Evolutionary conservation across 2,888 invertebrate species (phyloP).

Genomic region (Tenthredo livida): DNA sequence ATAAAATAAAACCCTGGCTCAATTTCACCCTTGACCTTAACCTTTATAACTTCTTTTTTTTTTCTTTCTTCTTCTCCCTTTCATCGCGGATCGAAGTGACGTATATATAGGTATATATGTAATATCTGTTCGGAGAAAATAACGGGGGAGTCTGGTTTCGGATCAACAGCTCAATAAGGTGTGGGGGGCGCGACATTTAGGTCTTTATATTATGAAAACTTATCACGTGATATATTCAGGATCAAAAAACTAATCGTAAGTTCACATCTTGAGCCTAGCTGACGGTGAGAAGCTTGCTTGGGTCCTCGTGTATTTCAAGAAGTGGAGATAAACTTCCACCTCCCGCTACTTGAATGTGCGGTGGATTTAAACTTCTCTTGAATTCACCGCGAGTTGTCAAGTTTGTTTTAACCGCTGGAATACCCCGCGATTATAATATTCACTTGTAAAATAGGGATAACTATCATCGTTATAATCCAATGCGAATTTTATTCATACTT

Average conservation of each 20-base stretch:
- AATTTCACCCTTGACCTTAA: slow-evolving; percentile 34
- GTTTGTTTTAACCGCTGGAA: background rate
- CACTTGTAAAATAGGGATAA: background rate
- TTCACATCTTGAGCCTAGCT: background rate
- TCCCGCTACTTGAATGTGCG: background rate
- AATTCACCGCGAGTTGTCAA: slow-evolving; percentile 30
- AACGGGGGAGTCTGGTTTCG: background rate
- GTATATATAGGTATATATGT: background rate
- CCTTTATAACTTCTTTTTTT: background rate
- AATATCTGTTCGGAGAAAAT: background rate
- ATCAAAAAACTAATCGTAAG: background rate
- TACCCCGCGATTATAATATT: background rate
- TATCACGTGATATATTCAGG: background rate
- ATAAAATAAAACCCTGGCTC: slow-evolving; percentile 8
- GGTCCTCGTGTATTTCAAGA: background rate
- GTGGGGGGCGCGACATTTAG: background rate
- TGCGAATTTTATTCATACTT: background rate
- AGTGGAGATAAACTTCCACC: background rate
- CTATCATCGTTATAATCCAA: background rate
- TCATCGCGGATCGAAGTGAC: background rate
- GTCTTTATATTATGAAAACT: background rate
- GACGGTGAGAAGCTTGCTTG: background rate
- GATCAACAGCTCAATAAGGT: background rate
- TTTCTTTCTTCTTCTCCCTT: background rate
- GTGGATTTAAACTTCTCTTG: slow-evolving; percentile 21